Evolutionary conservation across 2,797 vertebrate genomes (phyloP).

Genomic region (Tachyglossus aculeatus): DNA sequence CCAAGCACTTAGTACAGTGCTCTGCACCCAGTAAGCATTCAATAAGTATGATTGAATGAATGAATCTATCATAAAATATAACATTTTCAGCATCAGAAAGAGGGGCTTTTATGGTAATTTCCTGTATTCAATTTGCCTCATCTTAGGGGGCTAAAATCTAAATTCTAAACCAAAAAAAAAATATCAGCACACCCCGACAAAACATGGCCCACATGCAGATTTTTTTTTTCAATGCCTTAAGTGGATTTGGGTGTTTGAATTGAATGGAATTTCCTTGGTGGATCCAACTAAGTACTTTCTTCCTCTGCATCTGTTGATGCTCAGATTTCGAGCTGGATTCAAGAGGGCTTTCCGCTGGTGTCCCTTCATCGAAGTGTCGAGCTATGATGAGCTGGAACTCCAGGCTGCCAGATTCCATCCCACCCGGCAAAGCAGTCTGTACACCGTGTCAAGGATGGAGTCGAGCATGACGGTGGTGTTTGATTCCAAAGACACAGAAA

Average conservation of each 20-base stretch:
- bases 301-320: constrained; percentile 9
- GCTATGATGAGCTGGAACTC: constrained; percentile 88
- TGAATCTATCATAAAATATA: too few species aligned
- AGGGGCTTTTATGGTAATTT: too few species aligned
- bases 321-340: constrained; percentile 91
- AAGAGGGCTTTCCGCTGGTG: constrained; percentile 91
- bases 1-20: too few species aligned
- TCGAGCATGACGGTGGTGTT: constrained; percentile 81
- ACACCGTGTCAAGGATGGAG: constrained; percentile 86
- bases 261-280: background rate
- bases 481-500: constrained; percentile 74
- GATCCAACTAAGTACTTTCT: background rate
- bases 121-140: too few species aligned
- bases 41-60: too few species aligned
- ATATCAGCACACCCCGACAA: too few species aligned
- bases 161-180: too few species aligned
- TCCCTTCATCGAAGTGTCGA: constrained; percentile 87
- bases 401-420: constrained; percentile 81
- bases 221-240: background rate
- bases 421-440: constrained; percentile 86
- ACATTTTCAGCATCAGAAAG: too few species aligned
- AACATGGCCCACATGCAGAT: too few species aligned
- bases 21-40: too few species aligned
- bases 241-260: background rate
- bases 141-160: too few species aligned